phyloP scores from a whole-genome alignment of 2,797 vertebrate species.

The Helostoma temminkii region DNA sequence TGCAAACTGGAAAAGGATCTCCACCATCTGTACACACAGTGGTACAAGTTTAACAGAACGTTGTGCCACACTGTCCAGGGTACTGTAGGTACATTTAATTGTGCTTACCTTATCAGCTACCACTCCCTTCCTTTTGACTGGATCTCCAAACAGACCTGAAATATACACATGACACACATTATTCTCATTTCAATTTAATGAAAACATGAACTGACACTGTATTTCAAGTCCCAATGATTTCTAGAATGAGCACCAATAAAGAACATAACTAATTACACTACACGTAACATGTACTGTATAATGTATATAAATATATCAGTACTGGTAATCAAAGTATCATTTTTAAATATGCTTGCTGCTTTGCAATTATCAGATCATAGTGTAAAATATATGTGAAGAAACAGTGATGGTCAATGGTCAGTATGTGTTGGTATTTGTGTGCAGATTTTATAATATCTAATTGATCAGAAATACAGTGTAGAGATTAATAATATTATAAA shows the following conservation, averaged over 20 bases:
- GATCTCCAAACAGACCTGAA: constrained; percentile 91
- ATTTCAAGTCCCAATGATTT: background rate
- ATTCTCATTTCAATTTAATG: background rate
- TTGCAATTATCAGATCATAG: too few relatives aligned
- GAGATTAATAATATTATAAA: too few relatives aligned
- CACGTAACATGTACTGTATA: too few relatives aligned
- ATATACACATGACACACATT: background rate
- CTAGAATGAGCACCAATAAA: background rate
- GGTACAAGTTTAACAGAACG: background rate
- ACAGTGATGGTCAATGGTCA: too few relatives aligned
- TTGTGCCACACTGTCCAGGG: fast-evolving
- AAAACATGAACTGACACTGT: background rate
- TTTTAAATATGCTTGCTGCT: too few relatives aligned
- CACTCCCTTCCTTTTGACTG: constrained; percentile 89
- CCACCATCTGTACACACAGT: constrained; percentile 88
- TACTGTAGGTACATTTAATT: background rate
- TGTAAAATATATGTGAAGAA: too few relatives aligned
- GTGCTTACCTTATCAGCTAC: constrained; percentile 91
- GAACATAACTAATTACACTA: background rate
- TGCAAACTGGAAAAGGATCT: constrained; percentile 92
- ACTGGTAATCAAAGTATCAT: too few relatives aligned
- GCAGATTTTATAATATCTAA: too few relatives aligned
- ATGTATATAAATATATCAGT: too few relatives aligned
- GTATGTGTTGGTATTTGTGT: too few relatives aligned
- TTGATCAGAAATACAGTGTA: too few relatives aligned